Conservation (phyloP, 1,140 invertebrate genomes). For the Diuraphis noxia region DNA sequence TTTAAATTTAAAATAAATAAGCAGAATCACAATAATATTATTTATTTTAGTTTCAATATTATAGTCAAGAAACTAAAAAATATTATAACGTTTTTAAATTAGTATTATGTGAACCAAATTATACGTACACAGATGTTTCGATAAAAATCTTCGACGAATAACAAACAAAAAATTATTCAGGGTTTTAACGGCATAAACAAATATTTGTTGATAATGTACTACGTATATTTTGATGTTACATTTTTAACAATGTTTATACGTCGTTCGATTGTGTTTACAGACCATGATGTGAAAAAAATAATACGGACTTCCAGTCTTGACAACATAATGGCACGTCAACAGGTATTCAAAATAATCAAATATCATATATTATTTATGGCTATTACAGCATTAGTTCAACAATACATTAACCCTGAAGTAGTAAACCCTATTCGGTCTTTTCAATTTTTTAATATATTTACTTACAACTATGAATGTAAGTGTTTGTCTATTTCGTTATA, state of each 20-base stretch:
- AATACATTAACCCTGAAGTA: not conserved
- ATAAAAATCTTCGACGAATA: not conserved
- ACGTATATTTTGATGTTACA: not conserved
- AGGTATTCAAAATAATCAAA: constrained; percentile 1
- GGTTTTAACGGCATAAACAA: not conserved
- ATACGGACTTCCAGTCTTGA: not conserved
- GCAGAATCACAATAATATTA: not conserved
- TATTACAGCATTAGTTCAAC: not conserved
- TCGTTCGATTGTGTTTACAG: not conserved
- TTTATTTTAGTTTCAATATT: not conserved
- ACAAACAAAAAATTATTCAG: not conserved
- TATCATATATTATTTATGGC: not conserved
- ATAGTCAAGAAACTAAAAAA: not conserved
- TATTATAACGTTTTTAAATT: not conserved
- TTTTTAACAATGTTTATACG: not conserved
- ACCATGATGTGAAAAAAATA: not conserved
- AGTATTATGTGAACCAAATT: not conserved
- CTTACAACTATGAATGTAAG: not conserved
- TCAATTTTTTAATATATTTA: constrained; percentile 7
- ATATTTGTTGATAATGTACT: not conserved
- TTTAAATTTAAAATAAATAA: not conserved
- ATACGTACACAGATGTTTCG: not conserved
- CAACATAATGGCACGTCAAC: not conserved
- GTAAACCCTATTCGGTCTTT: not conserved
- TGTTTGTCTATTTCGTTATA: not conserved